Evolutionary conservation across 2,797 vertebrate genomes (phyloP).

Genomic region (Sebastes vulpes): DNA sequence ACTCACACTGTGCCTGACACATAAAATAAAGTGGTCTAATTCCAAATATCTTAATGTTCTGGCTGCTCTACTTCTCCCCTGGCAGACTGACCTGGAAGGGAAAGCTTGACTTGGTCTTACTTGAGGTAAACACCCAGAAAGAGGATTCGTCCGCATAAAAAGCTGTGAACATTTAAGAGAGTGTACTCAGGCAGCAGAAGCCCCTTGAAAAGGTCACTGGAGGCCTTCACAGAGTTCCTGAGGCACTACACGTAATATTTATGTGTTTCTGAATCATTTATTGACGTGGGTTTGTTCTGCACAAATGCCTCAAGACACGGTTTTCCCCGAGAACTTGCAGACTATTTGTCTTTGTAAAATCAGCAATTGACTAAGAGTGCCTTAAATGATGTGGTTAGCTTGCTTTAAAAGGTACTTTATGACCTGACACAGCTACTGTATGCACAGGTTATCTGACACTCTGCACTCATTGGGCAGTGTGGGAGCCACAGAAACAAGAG

Average conservation of each 20-base stretch:
- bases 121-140: constrained; percentile 51
- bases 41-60: constrained; percentile 49
- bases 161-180: constrained; percentile 12
- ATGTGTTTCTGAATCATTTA: constrained; percentile 50
- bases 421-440: constrained; percentile 3
- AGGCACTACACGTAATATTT: constrained; percentile 14
- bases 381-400: background rate
- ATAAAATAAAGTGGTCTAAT: constrained; percentile 40
- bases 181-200: background rate
- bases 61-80: constrained; percentile 46
- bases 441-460: constrained; percentile 22
- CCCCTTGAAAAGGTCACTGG: constrained; percentile 37
- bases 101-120: constrained; percentile 28
- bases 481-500: constrained; percentile 15
- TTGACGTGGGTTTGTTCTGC: background rate
- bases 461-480: background rate
- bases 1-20: constrained; percentile 27
- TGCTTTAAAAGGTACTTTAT: background rate
- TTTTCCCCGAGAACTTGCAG: background rate
- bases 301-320: constrained; percentile 3
- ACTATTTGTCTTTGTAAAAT: constrained; percentile 22
- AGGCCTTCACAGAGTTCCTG: constrained; percentile 2
- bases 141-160: constrained; percentile 35
- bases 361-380: background rate
- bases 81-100: constrained; percentile 27